Evolutionary conservation across 2,797 vertebrate genomes (phyloP).

Genomic region (Tauraco hartlaubi): DNA sequence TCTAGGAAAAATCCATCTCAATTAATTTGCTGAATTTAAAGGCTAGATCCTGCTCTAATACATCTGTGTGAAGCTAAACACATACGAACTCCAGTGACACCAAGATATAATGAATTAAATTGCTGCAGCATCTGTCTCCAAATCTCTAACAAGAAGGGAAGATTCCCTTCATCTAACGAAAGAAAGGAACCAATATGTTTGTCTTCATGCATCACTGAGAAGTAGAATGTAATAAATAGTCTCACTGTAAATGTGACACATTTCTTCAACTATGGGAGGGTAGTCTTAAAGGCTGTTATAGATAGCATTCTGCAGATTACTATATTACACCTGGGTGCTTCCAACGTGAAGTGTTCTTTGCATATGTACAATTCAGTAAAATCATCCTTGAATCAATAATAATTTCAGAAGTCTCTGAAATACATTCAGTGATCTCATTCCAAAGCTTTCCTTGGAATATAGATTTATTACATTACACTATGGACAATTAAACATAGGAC

Average conservation of each 20-base stretch:
- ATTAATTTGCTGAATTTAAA: not conserved
- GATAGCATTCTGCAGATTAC: not conserved
- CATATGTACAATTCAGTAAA: not conserved
- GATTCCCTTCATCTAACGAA: not conserved
- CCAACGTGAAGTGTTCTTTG: not conserved
- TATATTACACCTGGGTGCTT: fast-evolving
- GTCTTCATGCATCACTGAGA: not conserved
- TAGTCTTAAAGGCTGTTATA: not conserved
- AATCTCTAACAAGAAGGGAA: not conserved
- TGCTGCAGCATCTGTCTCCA: not conserved
- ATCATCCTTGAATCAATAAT: not conserved
- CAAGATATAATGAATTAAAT: not conserved
- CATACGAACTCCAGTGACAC: not conserved
- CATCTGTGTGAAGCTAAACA: not conserved
- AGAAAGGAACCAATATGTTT: not conserved
- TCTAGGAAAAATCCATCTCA: not conserved
- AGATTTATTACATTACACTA: slow-evolving; percentile 41
- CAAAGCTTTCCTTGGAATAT: not conserved
- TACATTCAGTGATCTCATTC: not conserved
- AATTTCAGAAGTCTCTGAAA: slow-evolving; percentile 8
- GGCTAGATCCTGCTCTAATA: not conserved
- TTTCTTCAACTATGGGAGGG: not conserved
- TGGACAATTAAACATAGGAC: slow-evolving; percentile 25
- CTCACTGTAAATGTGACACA: not conserved
- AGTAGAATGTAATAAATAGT: not conserved